Evolutionary conservation across 2,113 vertebrate species (phyloP).

Genomic region (Erinaceus europaeus): DNA sequence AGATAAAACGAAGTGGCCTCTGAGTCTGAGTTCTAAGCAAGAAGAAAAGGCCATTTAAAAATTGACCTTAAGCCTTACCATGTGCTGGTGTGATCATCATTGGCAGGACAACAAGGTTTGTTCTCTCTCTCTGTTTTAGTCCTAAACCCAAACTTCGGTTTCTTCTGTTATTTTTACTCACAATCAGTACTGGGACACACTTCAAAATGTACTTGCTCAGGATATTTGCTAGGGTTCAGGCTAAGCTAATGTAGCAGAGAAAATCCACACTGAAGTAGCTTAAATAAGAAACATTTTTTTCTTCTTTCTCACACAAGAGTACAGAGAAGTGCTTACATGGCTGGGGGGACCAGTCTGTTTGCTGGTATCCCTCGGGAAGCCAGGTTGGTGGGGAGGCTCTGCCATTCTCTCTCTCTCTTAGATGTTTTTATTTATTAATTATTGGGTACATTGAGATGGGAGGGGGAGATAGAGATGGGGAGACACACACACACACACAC

Average conservation of each 20-base stretch:
- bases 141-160: neutral
- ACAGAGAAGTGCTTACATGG: no score
- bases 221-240: neutral
- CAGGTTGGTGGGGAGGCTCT: neutral
- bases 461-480: no score
- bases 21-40: slow-evolving; percentile 30
- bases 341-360: neutral
- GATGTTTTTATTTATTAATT: no score
- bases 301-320: neutral
- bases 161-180: neutral
- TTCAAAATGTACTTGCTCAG: neutral
- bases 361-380: neutral
- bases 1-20: neutral
- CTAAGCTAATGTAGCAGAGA: neutral
- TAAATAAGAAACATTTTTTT: neutral
- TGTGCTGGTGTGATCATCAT: neutral
- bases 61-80: slow-evolving; percentile 30
- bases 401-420: no score
- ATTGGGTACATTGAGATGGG: no score
- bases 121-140: neutral
- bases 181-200: neutral
- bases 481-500: no score
- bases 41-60: slow-evolving; percentile 28
- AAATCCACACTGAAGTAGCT: neutral
- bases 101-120: neutral